phyloP scores from a whole-genome alignment of 2,888 invertebrate species.

The Tetropium fuscum region DNA sequence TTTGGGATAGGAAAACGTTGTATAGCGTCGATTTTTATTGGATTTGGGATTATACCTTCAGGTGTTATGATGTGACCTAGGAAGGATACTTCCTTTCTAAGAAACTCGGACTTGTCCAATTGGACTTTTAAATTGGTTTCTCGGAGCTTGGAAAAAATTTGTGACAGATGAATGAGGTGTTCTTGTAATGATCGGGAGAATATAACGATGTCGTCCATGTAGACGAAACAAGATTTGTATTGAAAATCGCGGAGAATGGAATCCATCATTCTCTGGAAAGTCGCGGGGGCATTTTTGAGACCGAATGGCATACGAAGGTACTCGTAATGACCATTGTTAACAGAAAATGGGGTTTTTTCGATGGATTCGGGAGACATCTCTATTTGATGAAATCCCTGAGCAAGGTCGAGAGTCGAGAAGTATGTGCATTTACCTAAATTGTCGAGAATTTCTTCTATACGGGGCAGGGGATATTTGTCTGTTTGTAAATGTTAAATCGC shows the following conservation, averaged over 20 bases:
- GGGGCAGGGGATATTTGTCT: conserved; percentile 32
- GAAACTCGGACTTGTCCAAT: conserved; percentile 40
- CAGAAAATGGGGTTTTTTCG: conserved; percentile 50
- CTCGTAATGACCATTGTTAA: conserved; percentile 46
- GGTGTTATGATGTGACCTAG: conserved; percentile 42
- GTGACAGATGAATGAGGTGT: conserved; percentile 36
- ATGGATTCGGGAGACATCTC: conserved; percentile 40
- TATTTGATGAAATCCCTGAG: conserved; percentile 53
- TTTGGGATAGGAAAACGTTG: conserved; percentile 40
- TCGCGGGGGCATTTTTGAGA: conserved; percentile 46
- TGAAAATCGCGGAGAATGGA: conserved; percentile 40
- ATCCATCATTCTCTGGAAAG: conserved; percentile 50
- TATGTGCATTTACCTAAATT: conserved; percentile 47
- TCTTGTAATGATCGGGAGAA: conserved; percentile 41
- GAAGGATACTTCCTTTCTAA: conserved; percentile 34
- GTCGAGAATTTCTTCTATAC: conserved; percentile 49
- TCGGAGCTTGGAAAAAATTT: conserved; percentile 38
- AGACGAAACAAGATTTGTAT: conserved; percentile 41
- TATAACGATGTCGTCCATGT: conserved; percentile 44
- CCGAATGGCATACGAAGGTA: conserved; percentile 51
- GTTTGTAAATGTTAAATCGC: conserved; percentile 12
- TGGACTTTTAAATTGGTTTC: conserved; percentile 41
- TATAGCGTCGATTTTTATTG: conserved; percentile 35
- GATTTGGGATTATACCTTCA: conserved; percentile 42
- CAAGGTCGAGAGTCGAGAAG: conserved; percentile 47